phyloP scores from a whole-genome alignment of 1,140 invertebrate species.

The Ceratina japonica region DNA sequence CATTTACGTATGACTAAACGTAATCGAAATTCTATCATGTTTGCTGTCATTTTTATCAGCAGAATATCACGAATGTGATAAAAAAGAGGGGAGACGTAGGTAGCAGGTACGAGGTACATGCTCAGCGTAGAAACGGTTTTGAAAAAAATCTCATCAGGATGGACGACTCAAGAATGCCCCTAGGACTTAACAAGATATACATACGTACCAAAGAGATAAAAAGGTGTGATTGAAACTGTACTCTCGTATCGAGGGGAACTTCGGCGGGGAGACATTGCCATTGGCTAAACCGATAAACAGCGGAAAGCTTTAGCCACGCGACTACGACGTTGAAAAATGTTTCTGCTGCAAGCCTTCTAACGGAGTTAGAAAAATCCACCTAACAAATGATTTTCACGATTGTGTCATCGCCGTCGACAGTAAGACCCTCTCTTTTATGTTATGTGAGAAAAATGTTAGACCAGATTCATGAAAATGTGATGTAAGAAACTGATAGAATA shows the following conservation, averaged over 20 bases:
- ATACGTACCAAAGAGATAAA: neutral
- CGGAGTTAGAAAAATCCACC: slow-evolving; percentile 36
- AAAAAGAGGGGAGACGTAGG: no score
- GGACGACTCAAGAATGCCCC: neutral
- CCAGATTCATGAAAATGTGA: no score
- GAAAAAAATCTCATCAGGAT: no score
- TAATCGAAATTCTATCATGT: no score
- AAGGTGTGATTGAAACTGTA: neutral
- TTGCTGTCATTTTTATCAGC: no score
- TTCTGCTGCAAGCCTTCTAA: slow-evolving; percentile 36
- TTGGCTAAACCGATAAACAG: slow-evolving; percentile 69
- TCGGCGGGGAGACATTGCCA: slow-evolving; percentile 48
- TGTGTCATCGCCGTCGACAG: neutral
- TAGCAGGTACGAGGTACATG: no score
- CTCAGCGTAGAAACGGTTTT: no score
- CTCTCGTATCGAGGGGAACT: slow-evolving; percentile 7
- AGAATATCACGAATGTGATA: no score
- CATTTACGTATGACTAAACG: no score
- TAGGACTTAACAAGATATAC: neutral
- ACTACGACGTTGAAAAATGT: slow-evolving; percentile 52
- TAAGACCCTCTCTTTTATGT: neutral
- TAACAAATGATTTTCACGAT: slow-evolving; percentile 21
- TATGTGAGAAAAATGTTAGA: no score
- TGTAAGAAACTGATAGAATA: no score
- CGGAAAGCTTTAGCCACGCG: slow-evolving; percentile 61